Percentiles rank a stretch among this genome's conserved stretches.
Conservation (phyloP, 1,140 invertebrate genomes). For the Drosophila melanica region DNA sequence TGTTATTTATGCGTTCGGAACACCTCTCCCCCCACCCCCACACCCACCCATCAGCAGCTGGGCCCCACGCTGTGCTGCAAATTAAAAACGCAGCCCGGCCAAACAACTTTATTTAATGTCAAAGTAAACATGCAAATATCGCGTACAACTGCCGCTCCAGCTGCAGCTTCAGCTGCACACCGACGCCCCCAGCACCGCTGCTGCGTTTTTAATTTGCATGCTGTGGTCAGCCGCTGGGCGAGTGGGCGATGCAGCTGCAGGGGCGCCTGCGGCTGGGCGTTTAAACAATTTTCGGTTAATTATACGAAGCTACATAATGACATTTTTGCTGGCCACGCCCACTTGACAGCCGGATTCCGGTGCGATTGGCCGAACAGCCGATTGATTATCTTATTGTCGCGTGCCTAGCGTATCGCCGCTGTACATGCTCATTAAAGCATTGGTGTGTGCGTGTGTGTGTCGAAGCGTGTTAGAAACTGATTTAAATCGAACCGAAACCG, state of each 20-base stretch:
- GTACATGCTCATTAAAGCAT: conserved; percentile 7
- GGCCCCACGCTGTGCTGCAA: conserved; percentile 31
- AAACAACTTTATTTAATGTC: conserved; percentile 82
- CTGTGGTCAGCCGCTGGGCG: conserved; percentile 49
- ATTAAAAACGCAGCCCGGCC: conserved; percentile 60
- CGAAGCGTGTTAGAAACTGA: not conserved
- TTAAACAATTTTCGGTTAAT: conserved; percentile 81
- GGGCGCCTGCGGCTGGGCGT: conserved; percentile 25
- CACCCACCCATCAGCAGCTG: not conserved
- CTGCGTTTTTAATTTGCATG: conserved; percentile 73
- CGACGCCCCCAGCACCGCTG: conserved; percentile 7
- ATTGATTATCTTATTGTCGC: conserved; percentile 43
- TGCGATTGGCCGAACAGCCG: conserved; percentile 11
- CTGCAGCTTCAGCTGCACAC: conserved; percentile 3
- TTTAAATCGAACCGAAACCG: too few species aligned
- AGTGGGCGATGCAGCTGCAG: not conserved
- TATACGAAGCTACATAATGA: conserved; percentile 73
- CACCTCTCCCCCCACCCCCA: not conserved
- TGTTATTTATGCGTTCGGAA: conserved; percentile 74
- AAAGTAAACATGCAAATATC: conserved; percentile 60
- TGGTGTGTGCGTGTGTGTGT: not conserved
- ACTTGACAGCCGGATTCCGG: conserved; percentile 5
- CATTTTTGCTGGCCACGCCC: conserved; percentile 61
- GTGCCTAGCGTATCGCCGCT: conserved; percentile 36
- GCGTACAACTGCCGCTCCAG: conserved; percentile 24